Base-by-base conservation (phyloP, 2,797 vertebrate genomes). In the Gymnopithys bicolor region DNA sequence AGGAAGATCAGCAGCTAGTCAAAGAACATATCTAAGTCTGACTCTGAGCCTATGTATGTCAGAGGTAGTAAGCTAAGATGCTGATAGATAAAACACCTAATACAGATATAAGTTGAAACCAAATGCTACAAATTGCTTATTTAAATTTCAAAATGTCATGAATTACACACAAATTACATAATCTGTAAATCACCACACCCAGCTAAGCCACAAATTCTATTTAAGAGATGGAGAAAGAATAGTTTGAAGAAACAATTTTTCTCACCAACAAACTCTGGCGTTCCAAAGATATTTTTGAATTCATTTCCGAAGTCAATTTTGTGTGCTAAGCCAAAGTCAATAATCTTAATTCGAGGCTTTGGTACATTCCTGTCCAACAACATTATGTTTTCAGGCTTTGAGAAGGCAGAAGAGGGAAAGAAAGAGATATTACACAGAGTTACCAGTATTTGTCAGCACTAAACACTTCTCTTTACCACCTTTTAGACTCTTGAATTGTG, bases 251-350 rank as follows among this genome's bases (percentile, higher is more conserved):
- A 92, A 58, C 9, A 79, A 66, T 74, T 80, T 82, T 82, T 98
- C 99, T 98, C 94, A 99, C 99, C 99, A 89, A 99, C 99, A 97
- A 99, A 99, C 95, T 99, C 99, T 7, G 99, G 99, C 0, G 99
- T 99, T 89, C 99, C 99, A n/a, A 99, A 99, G 95, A 99, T 99
- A 97, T 99, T 99, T 97, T 99, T 99, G 97, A 99, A 99, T 97
- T 99, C 99, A 95, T 99, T 99, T 96, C 99, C 98, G 85, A 99
- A 99, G 95, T 99, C 99, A 55, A 99, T 99, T 98, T 99, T 99
- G 97, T 99, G 99, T 14, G 99, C 99, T 97, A 99, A 98, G 66
- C 99, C 99, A 58, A 99, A 99, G 98, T 99, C 99, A 70, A 99
- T 99, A 96, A 99, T 98, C 97, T 99, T 99, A 97, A 99, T 99